Evolutionary conservation across 2,113 vertebrate genomes (phyloP), one percentile per base, ranked within the genome.

Genomic region (Phyllostomus discolor): DNA sequence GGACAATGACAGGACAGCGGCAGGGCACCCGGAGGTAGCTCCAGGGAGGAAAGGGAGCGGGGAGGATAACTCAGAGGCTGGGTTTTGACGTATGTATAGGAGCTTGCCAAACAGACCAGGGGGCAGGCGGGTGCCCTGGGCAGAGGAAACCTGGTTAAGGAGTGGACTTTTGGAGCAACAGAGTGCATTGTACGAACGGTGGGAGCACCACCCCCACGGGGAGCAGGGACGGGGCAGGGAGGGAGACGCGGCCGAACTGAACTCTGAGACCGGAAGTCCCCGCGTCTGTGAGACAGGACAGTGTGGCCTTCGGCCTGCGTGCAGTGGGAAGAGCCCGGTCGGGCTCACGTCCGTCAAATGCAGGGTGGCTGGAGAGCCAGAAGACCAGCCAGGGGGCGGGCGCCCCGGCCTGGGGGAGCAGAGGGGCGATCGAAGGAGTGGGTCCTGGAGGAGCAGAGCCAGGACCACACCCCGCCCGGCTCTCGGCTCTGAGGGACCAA

Each of bases 71-170:
- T 24, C 8, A 11, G 69, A 83, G 69, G 33, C 90, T 76, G 92
- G 82, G 96, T 73, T 78, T 84, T 81, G 83, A 89, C 1, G 6
- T 52, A 41, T 5, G 22, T 31, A 5, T 43, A 96, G 92, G 82
- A 91, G 90, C 20, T 88, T 81, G 64, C 76, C 54, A 31, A 35
- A 48, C 17, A 31, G 17, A 69, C 75, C 28, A 38, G 31, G 28
- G 7, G 19, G 8, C 38, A 81, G 17, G 28, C 3, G 4, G 38
- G 46, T 6, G 2, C 72, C 67, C 83, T 3, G 67, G 33, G 78
- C 66, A 19, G 54, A 90, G 85, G 41, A 62, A 11, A 16, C 2
- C 0, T 4, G 38, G 41, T 41, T 19, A 62, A 28, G 14, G 50
- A n/a, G 43, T 12, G 57, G 76, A 41, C 41, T 41, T 4, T 5